Conservation (phyloP, 2,797 vertebrate genomes). For the Petrocephalus sullivani region DNA sequence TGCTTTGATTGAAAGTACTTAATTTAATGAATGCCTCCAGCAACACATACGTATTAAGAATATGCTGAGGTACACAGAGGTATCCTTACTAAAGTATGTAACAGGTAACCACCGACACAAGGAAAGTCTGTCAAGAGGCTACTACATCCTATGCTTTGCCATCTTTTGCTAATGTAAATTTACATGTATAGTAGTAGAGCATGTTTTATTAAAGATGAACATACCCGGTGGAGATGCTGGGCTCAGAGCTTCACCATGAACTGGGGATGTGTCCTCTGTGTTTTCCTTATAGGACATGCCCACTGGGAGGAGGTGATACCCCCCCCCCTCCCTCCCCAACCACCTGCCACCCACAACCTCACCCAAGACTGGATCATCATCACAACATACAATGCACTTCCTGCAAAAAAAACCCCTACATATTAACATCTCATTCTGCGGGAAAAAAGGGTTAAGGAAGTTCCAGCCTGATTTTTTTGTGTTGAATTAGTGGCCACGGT, state of each 20-base stretch:
- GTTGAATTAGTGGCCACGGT: conserved; percentile 21
- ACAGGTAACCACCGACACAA: not conserved
- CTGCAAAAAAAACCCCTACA: conserved; percentile 26
- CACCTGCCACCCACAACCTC: not conserved
- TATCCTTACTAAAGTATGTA: not conserved
- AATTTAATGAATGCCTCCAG: not conserved
- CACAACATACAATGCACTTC: conserved; percentile 16
- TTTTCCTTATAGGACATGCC: conserved; percentile 40
- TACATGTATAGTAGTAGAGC: not conserved
- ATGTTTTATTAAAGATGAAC: not conserved
- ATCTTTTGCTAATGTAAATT: no score
- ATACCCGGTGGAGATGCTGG: conserved; percentile 48
- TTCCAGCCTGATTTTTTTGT: conserved; percentile 20
- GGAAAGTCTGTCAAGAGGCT: not conserved
- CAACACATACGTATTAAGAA: no score
- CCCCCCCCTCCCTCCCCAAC: not conserved
- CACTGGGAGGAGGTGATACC: not conserved
- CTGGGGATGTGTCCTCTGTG: conserved; percentile 24
- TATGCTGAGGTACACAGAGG: not conserved
- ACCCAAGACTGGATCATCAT: not conserved
- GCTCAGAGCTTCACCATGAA: conserved; percentile 28
- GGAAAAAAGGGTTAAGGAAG: conserved; percentile 7
- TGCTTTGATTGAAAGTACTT: not conserved
- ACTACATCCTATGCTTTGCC: not conserved
- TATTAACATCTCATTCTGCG: conserved; percentile 5